phyloP scores from a whole-genome alignment of 2,888 invertebrate species.

The Desoria tigrina region DNA sequence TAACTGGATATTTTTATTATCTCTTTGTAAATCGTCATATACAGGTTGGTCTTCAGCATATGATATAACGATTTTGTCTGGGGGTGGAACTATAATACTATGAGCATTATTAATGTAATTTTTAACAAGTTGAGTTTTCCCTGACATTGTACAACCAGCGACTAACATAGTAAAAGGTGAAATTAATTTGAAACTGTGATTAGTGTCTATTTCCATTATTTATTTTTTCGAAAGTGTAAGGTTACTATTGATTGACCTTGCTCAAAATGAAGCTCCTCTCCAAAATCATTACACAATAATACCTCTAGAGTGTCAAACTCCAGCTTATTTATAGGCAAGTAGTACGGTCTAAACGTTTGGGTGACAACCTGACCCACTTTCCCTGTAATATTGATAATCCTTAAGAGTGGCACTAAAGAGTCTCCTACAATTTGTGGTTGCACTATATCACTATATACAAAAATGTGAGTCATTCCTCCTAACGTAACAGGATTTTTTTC shows the following conservation, averaged over 20 bases:
- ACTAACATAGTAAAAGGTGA: neutral
- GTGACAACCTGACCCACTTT: constrained; percentile 7
- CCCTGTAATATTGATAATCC: constrained; percentile 16
- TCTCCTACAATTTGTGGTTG: constrained; percentile 10
- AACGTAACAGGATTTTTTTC: neutral
- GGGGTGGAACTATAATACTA: constrained; percentile 1
- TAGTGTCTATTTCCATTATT: neutral
- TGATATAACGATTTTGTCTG: constrained; percentile 11
- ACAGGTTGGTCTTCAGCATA: constrained; percentile 18
- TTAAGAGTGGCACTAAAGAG: constrained; percentile 11
- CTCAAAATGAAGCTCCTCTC: constrained; percentile 12
- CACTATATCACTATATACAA: constrained; percentile 16
- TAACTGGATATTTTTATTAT: neutral
- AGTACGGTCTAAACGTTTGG: constrained; percentile 6
- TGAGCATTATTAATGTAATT: neutral
- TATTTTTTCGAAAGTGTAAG: constrained; percentile 18
- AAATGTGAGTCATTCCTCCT: constrained; percentile 17
- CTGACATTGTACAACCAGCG: constrained; percentile 17
- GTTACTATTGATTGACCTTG: constrained; percentile 6
- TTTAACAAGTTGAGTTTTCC: constrained; percentile 18
- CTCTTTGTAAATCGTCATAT: constrained; percentile 7
- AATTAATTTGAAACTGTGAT: neutral
- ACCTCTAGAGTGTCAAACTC: constrained; percentile 16
- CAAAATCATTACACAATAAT: constrained; percentile 23
- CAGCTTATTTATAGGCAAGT: neutral